These are phyloP conservation scores for Cichladusa arquata DNA, from an alignment of 2,113 vertebrate genomes.

Conservation along the genomic window DNA sequence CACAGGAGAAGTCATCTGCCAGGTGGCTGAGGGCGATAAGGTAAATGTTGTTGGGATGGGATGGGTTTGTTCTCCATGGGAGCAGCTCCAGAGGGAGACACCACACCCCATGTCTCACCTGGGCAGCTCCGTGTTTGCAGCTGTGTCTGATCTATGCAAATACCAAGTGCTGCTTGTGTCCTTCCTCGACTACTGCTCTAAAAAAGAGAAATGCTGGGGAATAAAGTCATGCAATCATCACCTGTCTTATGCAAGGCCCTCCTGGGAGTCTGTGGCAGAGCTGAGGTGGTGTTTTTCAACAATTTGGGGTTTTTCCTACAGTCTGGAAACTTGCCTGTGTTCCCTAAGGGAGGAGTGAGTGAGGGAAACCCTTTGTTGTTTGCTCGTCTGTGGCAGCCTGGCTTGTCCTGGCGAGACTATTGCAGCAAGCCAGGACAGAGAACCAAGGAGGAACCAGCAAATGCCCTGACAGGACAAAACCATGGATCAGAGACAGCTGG, in stretches of 20 bases:
- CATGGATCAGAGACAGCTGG: background rate
- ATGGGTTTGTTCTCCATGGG: rapidly evolving
- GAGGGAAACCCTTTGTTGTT: slow-evolving; percentile 16
- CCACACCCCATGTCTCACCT: rapidly evolving
- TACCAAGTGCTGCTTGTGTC: background rate
- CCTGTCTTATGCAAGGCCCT: background rate
- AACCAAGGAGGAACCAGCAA: background rate
- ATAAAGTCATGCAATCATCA: background rate
- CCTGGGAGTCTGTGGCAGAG: background rate
- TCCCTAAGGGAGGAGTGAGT: background rate
- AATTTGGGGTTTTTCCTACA: background rate
- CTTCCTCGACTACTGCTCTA: background rate
- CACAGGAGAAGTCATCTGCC: slow-evolving; percentile 90
- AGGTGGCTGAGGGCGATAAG: slow-evolving; percentile 90
- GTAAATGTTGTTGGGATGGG: slow-evolving; percentile 44
- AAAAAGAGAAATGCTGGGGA: background rate
- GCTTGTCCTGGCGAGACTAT: background rate
- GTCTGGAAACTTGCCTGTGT: background rate
- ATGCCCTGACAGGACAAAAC: background rate
- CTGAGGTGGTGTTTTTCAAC: background rate
- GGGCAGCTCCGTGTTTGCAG: background rate
- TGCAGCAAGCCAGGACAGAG: background rate
- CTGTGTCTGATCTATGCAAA: background rate
- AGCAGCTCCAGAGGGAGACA: background rate
- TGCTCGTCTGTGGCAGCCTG: background rate